A percentile compares a stretch with the other conserved stretches of the same genome.
Conservation (phyloP, 2,113 vertebrate species). For the Zapornia atra region DNA sequence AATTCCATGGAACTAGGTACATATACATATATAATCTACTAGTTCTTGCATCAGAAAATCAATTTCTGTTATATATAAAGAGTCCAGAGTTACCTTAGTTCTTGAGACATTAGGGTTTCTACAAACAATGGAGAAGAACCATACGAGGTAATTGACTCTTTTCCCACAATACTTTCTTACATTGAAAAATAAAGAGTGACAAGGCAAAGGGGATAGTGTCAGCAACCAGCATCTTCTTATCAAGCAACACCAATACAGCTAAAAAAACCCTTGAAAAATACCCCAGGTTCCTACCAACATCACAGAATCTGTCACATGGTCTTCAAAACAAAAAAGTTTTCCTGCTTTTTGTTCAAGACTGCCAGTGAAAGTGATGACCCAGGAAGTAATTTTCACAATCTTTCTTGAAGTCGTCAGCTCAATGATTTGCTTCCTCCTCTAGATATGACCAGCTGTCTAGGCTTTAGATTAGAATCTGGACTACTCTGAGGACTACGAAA, state of each 20-base stretch:
- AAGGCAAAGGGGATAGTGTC: neutral
- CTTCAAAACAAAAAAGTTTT: neutral
- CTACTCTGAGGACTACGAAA: neutral
- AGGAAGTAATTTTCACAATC: neutral
- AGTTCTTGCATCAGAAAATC: neutral
- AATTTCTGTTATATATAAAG: too few species aligned
- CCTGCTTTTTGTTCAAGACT: neutral
- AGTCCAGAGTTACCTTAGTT: neutral
- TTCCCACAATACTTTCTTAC: neutral
- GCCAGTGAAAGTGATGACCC: neutral
- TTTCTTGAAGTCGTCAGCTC: neutral
- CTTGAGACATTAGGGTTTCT: neutral
- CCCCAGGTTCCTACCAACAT: accelerated
- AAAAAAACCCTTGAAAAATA: neutral
- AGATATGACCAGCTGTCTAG: neutral
- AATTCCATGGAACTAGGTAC: neutral
- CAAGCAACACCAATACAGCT: neutral
- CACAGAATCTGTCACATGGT: neutral
- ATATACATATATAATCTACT: neutral
- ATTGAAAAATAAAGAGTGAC: neutral
- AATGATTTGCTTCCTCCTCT: neutral
- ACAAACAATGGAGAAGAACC: neutral
- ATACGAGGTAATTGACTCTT: neutral
- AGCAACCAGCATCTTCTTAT: neutral
- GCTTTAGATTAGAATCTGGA: neutral